phyloP scores from a whole-genome alignment of 2,113 vertebrate genomes.

The Siniperca chuatsi region DNA sequence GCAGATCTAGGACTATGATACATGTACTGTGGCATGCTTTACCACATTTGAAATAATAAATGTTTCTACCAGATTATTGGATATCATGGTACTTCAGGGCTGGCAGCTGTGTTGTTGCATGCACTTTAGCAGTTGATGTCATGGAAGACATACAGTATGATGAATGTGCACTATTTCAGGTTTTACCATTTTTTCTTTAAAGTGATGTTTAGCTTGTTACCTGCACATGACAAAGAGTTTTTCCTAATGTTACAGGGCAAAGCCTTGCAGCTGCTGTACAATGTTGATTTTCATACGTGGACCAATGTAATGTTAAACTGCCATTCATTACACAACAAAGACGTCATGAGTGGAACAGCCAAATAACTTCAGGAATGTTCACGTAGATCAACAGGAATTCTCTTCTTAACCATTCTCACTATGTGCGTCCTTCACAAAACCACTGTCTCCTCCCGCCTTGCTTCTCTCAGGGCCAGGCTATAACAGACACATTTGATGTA shows the following conservation, averaged over 20 bases:
- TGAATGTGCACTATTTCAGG: conserved; percentile 1
- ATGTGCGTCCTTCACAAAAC: not conserved
- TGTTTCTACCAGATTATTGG: conserved; percentile 14
- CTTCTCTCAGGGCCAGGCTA: conserved; percentile 7
- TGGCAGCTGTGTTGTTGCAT: not conserved
- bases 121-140: not conserved
- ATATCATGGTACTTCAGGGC: not conserved
- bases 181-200: not conserved
- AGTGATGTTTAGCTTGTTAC: not conserved
- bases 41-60: conserved; percentile 17
- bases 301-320: not conserved
- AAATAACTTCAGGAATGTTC: conserved; percentile 9
- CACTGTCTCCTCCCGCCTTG: conserved; percentile 10
- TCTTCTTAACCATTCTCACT: not conserved
- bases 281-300: conserved; percentile 5
- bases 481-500: conserved; percentile 48
- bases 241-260: conserved; percentile 3
- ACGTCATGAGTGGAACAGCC: conserved; percentile 7
- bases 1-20: conserved; percentile 15
- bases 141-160: not conserved
- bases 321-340: not conserved
- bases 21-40: not conserved
- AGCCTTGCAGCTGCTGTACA: conserved; percentile 19
- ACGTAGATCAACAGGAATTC: conserved; percentile 18
- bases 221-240: not conserved